Evolutionary conservation across 2,888 invertebrate species (phyloP).

Genomic region (Mythimna ferrago): DNA sequence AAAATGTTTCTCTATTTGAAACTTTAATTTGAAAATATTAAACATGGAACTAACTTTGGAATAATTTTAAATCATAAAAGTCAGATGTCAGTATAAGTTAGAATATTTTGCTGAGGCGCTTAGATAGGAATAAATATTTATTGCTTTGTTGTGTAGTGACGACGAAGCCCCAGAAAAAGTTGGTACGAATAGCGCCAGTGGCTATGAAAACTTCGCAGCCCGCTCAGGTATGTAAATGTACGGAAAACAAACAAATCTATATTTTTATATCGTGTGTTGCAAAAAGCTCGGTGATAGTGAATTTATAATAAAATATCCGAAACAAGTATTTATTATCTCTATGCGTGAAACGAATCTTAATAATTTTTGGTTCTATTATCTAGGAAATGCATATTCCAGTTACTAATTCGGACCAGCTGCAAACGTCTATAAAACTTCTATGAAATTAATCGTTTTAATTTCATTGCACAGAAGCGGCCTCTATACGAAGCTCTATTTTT

Average conservation of each 20-base stretch:
- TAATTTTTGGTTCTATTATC: background rate
- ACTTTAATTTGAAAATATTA: slow-evolving; percentile 69
- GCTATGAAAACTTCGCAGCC: slow-evolving; percentile 67
- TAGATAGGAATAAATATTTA: slow-evolving; percentile 36
- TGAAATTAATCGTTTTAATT: background rate
- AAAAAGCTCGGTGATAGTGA: background rate
- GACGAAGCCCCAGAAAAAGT: slow-evolving; percentile 78
- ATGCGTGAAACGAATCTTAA: background rate
- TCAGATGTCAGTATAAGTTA: slow-evolving; percentile 65
- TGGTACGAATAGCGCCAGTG: slow-evolving; percentile 84
- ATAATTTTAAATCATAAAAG: slow-evolving; percentile 68
- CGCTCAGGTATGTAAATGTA: slow-evolving; percentile 71
- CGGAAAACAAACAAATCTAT: background rate
- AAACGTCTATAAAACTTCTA: background rate
- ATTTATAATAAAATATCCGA: background rate
- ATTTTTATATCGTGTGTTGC: background rate
- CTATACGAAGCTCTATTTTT: background rate
- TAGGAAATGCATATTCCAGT: background rate
- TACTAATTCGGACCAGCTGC: background rate
- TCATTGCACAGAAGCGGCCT: slow-evolving; percentile 12
- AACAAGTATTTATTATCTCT: background rate
- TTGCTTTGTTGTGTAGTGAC: slow-evolving; percentile 65
- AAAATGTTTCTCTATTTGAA: slow-evolving; percentile 76
- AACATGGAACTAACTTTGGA: slow-evolving; percentile 71
- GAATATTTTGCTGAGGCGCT: slow-evolving; percentile 38